Evolutionary conservation across 2,888 invertebrate genomes (phyloP), one percentile per base, ranked within the genome.

Genomic region (Eumacrocentrus americanus): DNA sequence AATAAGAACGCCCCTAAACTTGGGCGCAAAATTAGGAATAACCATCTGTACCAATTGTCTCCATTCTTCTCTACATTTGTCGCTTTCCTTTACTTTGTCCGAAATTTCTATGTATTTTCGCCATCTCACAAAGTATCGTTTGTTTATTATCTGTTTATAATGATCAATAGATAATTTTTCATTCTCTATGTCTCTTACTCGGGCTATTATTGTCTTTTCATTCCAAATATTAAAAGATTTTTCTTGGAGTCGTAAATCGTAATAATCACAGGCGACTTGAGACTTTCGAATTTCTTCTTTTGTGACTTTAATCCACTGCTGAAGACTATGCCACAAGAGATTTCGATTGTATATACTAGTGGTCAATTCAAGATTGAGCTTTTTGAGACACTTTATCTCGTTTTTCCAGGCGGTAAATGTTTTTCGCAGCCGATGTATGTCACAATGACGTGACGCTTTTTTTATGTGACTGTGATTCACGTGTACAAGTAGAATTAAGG

Each of bases 221-320:
- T 81, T 76, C 82, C 89, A 87, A 59, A 79, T 79, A 34, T 80
- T 79, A 51, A 89, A 85, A 48, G 81, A 81, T 40, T 81, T 71
- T 51, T 85, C 84, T 46, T 82, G 82, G n/a, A 87, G 71, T 66
- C 84, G 86, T 58, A 89, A 81, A 62, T 90, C 89, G 67, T 87
- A 86, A 78, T 88, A 88, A 76, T 92, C 91, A 57, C 86, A 84
- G 2, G 92, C 91, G 1, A 90, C 89, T 81, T 89, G 88, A 70
- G 83, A 82, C 74, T 88, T 87, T 65, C 85, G 81, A 6, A 60
- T 72, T n/a, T 60, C 65, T 22, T 69, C 63, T 18, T 59, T 66
- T 1, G 65, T 58, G 2, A 61, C 23, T 1, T 61, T 40, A 46
- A 61, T 68, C 80, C 79, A 80, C 12, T 68, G 48, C 18, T 34